Evolutionary conservation across 64 coral and sea anemone genomes (phyloP).

Genomic region (Acropora tenuis): DNA sequence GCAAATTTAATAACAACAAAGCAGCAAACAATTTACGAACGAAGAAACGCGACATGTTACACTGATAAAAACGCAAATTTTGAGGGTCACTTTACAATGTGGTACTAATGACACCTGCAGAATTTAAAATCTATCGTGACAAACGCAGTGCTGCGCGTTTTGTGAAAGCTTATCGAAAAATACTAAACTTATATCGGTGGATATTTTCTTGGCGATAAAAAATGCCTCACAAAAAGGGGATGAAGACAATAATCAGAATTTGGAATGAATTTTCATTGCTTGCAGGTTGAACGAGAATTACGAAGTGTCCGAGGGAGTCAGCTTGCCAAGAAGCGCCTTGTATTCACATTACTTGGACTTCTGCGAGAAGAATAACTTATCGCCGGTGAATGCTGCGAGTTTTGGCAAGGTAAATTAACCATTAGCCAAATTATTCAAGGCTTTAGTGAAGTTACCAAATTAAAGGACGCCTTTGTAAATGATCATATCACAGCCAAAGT

Average conservation of each 20-base stretch:
- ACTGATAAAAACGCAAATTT: too few relatives aligned
- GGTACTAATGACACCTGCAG: too few relatives aligned
- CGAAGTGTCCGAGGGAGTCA: slow-evolving; percentile 92
- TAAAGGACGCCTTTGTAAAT: too few relatives aligned
- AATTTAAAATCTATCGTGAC: too few relatives aligned
- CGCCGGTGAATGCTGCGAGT: slow-evolving; percentile 95
- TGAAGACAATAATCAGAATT: background rate
- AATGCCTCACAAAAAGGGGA: background rate
- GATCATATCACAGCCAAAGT: too few relatives aligned
- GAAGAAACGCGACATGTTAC: background rate
- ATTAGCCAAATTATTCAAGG: too few relatives aligned
- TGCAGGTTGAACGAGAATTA: slow-evolving; percentile 97
- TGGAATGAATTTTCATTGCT: background rate
- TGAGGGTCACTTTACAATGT: too few relatives aligned
- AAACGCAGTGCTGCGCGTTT: too few relatives aligned
- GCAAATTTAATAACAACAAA: background rate
- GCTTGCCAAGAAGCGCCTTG: slow-evolving; percentile 90
- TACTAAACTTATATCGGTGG: too few relatives aligned
- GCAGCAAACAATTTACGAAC: background rate
- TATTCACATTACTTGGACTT: slow-evolving; percentile 98
- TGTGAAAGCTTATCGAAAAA: too few relatives aligned
- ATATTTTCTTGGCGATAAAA: background rate
- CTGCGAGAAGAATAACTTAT: slow-evolving; percentile 95
- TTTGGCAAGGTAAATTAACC: slow-evolving; percentile 88
- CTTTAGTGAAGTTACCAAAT: too few relatives aligned